phyloP scores from a whole-genome alignment of 2,113 vertebrate species.

The Pseudolaguvia tuberculata region DNA sequence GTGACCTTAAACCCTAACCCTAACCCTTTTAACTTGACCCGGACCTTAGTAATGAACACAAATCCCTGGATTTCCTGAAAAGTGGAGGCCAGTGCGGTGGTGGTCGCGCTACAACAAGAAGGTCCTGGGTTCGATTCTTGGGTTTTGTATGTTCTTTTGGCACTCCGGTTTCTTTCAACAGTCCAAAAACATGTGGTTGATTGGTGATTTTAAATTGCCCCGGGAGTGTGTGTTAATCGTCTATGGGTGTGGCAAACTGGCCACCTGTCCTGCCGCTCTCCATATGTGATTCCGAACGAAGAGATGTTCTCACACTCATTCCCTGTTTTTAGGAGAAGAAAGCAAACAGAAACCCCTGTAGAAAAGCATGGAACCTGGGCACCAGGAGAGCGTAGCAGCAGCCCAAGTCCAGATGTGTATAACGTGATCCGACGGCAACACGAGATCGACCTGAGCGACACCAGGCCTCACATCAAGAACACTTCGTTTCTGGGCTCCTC shows the following conservation, averaged over 20 bases:
- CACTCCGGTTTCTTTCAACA: too few species aligned
- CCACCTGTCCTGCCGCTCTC: too few species aligned
- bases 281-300: neutral
- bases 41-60: neutral
- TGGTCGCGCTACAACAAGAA: too few species aligned
- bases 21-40: neutral
- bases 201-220: too few species aligned
- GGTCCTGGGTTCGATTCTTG: too few species aligned
- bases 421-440: slow-evolving; percentile 81
- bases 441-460: slow-evolving; percentile 78
- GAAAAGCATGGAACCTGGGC: slow-evolving; percentile 70
- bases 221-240: too few species aligned
- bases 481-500: slow-evolving; percentile 82
- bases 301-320: slow-evolving; percentile 19
- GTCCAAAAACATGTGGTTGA: too few species aligned
- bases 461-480: slow-evolving; percentile 79
- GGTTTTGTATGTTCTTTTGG: too few species aligned
- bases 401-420: slow-evolving; percentile 78
- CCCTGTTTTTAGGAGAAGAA: slow-evolving; percentile 58
- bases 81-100: neutral
- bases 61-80: neutral
- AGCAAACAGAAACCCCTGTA: slow-evolving; percentile 52
- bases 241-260: too few species aligned
- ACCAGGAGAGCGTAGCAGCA: slow-evolving; percentile 56
- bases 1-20: neutral